These are phyloP conservation scores for Ciconia stormi DNA, from an alignment of 2,113 vertebrate species.

Conservation along the genomic window DNA sequence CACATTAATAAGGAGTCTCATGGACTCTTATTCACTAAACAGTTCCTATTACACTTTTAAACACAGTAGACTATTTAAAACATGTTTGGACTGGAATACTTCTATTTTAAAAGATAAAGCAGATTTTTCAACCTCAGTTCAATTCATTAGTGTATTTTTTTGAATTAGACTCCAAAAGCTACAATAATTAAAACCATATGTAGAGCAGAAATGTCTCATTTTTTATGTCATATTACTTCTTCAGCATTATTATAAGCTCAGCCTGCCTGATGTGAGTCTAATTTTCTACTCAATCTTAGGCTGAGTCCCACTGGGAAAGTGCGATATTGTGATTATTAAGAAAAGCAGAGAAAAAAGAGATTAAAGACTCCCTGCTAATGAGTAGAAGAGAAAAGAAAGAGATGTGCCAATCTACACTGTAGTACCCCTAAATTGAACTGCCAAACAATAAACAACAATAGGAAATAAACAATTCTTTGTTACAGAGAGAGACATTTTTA, in stretches of 20 bases:
- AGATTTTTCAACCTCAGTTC: not conserved
- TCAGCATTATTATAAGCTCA: conserved; percentile 48
- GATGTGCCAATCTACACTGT: conserved; percentile 18
- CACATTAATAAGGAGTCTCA: not conserved
- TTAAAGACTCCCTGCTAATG: conserved; percentile 61
- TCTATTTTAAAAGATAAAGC: not conserved
- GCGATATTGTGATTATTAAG: conserved; percentile 61
- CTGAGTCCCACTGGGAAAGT: conserved; percentile 59
- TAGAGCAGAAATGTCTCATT: not conserved
- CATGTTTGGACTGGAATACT: not conserved
- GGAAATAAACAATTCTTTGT: conserved; percentile 39
- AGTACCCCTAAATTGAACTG: conserved; percentile 43
- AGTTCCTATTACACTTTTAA: not conserved
- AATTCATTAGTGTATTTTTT: not conserved
- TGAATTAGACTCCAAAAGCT: conserved; percentile 18
- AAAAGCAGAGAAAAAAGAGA: conserved; percentile 49
- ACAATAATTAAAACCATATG: conserved; percentile 18
- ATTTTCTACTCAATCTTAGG: conserved; percentile 67
- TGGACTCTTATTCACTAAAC: not conserved
- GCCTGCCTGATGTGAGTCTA: conserved; percentile 53
- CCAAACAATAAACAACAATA: conserved; percentile 28
- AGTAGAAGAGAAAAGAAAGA: conserved; percentile 49
- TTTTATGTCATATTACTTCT: conserved; percentile 49
- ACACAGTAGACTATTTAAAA: not conserved
- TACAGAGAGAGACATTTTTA: not conserved